Conservation (phyloP, 2,113 vertebrate genomes). For the Pseudorhombus dupliciocellatus region DNA sequence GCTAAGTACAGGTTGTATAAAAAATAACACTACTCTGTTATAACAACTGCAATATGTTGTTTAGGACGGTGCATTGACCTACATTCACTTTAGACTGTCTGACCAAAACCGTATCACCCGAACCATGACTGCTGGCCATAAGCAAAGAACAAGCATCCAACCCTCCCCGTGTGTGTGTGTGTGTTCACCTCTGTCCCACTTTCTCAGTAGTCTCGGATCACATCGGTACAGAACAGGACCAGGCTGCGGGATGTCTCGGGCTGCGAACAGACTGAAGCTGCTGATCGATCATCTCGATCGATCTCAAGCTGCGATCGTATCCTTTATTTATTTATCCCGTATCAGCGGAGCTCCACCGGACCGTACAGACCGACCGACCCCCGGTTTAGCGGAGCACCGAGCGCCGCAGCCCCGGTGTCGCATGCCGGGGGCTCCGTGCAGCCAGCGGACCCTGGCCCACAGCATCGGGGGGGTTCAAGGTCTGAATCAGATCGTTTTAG, state of each 20-base stretch:
- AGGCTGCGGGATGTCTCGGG: slow-evolving; percentile 61
- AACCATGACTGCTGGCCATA: too few species aligned
- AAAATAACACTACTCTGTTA: too few species aligned
- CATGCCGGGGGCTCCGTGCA: slow-evolving; percentile 8
- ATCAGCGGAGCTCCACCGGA: background rate
- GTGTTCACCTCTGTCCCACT: background rate
- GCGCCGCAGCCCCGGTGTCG: background rate
- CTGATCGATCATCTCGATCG: slow-evolving; percentile 75
- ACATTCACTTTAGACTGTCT: too few species aligned
- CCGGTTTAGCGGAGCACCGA: background rate
- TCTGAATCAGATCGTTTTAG: too few species aligned
- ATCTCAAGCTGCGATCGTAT: slow-evolving; percentile 69
- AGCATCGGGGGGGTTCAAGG: too few species aligned
- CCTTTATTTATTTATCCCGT: slow-evolving; percentile 54
- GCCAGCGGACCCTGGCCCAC: too few species aligned
- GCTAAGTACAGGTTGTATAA: too few species aligned
- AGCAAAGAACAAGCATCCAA: too few species aligned
- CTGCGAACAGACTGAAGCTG: slow-evolving; percentile 72
- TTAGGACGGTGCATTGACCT: too few species aligned
- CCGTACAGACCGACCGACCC: background rate
- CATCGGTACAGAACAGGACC: background rate
- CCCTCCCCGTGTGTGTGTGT: background rate
- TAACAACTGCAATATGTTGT: too few species aligned
- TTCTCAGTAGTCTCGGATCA: background rate
- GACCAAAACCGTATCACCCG: too few species aligned